A percentile compares a stretch with the other conserved stretches of the same genome.
Evolutionary conservation across 2,888 invertebrate genomes (phyloP).

Genomic region (Bruchidius siliquastri): DNA sequence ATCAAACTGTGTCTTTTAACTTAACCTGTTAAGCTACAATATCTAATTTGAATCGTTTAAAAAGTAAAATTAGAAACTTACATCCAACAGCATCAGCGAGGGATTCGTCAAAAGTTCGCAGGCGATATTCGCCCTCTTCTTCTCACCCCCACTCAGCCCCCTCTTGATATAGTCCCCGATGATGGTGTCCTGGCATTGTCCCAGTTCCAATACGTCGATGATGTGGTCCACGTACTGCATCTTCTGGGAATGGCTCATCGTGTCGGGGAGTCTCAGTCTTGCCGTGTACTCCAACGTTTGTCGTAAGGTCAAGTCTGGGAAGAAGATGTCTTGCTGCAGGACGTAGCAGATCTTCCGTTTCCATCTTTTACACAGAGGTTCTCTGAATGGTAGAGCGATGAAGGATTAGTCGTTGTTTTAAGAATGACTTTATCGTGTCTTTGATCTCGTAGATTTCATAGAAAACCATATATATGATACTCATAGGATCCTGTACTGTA

Average conservation of each 20-base stretch:
- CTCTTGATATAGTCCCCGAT: constrained; percentile 72
- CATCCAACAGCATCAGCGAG: constrained; percentile 72
- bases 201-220: constrained; percentile 69
- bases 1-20: no score
- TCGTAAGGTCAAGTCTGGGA: constrained; percentile 69
- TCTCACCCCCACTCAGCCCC: constrained; percentile 78
- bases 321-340: constrained; percentile 77
- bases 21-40: no score
- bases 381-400: constrained; percentile 20
- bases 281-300: constrained; percentile 67
- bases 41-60: no score
- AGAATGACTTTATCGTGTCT: no score
- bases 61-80: no score
- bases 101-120: constrained; percentile 79
- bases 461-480: no score
- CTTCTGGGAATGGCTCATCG: constrained; percentile 65
- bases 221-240: constrained; percentile 74
- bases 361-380: constrained; percentile 51
- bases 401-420: not conserved
- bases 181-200: constrained; percentile 70
- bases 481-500: no score
- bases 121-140: constrained; percentile 77
- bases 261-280: constrained; percentile 62
- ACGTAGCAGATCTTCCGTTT: constrained; percentile 76
- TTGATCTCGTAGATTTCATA: no score